Conservation (phyloP, 2,113 vertebrate genomes). For the Crotalus horridus region DNA sequence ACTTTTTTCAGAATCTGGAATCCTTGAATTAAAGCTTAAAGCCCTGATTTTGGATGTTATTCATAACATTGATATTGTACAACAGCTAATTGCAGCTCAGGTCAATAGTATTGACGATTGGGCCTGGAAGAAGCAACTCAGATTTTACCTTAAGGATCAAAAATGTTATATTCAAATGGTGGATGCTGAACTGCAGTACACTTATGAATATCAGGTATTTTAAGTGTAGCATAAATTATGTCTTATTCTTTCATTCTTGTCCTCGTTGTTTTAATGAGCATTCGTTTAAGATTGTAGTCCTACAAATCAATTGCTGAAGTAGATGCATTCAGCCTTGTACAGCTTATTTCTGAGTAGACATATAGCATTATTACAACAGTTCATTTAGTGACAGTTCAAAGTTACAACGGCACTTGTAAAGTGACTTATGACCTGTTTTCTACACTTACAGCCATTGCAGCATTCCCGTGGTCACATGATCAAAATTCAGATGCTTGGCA, state of each 20-base stretch:
- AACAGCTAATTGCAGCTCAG: conserved; percentile 79
- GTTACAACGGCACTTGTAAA: too few species aligned
- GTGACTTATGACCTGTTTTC: too few species aligned
- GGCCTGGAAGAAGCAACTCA: conserved; percentile 93
- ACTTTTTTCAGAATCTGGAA: conserved; percentile 73
- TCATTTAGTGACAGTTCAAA: too few species aligned
- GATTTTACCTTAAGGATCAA: conserved; percentile 88
- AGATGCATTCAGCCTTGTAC: not conserved
- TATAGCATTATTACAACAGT: not conserved
- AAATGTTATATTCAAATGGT: conserved; percentile 90
- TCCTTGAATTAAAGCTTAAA: conserved; percentile 91
- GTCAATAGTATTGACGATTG: conserved; percentile 78
- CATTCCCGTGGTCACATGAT: too few species aligned
- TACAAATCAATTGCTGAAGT: not conserved
- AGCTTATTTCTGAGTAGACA: not conserved
- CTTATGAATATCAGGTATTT: conserved; percentile 96
- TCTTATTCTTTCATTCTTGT: not conserved
- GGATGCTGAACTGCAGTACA: conserved; percentile 90
- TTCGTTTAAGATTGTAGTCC: not conserved
- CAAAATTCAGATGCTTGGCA: too few species aligned
- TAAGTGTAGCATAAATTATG: not conserved
- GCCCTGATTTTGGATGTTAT: conserved; percentile 93
- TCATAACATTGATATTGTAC: conserved; percentile 92
- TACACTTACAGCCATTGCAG: too few species aligned
- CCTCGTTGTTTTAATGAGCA: not conserved